Evolutionary conservation across 2,113 vertebrate genomes (phyloP).

Genomic region (Ameiurus melas): DNA sequence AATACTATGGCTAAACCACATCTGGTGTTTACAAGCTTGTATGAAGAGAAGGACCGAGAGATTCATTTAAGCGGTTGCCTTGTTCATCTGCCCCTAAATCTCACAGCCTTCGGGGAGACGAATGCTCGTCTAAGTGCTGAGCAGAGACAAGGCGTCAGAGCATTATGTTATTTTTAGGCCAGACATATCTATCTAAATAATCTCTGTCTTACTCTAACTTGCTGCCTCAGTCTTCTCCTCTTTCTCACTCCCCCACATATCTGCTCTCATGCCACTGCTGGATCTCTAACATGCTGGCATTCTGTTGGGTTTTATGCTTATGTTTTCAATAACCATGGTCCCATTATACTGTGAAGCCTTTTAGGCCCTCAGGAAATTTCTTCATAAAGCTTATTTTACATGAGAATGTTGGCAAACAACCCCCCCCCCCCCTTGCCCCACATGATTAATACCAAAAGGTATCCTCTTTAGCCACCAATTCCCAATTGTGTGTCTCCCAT

Average conservation of each 20-base stretch:
- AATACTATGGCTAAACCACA: neutral
- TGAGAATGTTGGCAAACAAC: slow-evolving; percentile 23
- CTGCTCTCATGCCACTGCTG: slow-evolving; percentile 8
- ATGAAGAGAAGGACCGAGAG: neutral
- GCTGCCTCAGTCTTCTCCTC: slow-evolving; percentile 20
- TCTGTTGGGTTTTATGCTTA: neutral
- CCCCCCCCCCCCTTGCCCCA: rapidly evolving
- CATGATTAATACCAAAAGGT: slow-evolving; percentile 13
- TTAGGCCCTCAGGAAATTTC: neutral
- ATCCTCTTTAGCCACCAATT: slow-evolving; percentile 26
- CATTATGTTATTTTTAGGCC: slow-evolving; percentile 33
- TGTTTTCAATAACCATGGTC: slow-evolving; percentile 23
- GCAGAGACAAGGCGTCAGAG: slow-evolving; percentile 14
- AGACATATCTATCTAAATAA: slow-evolving; percentile 32
- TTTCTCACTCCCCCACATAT: slow-evolving; percentile 30
- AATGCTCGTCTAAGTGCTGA: slow-evolving; percentile 16
- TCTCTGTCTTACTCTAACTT: slow-evolving; percentile 17
- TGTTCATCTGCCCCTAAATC: slow-evolving; percentile 35
- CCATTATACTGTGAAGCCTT: neutral
- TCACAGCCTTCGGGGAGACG: slow-evolving; percentile 8
- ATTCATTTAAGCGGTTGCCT: neutral
- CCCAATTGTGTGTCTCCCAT: slow-evolving; percentile 20
- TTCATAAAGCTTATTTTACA: slow-evolving; percentile 25
- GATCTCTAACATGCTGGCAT: neutral
- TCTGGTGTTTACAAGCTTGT: neutral